Conservation (phyloP, 2,888 invertebrate species). For the Polydrusus pterygomalis region DNA sequence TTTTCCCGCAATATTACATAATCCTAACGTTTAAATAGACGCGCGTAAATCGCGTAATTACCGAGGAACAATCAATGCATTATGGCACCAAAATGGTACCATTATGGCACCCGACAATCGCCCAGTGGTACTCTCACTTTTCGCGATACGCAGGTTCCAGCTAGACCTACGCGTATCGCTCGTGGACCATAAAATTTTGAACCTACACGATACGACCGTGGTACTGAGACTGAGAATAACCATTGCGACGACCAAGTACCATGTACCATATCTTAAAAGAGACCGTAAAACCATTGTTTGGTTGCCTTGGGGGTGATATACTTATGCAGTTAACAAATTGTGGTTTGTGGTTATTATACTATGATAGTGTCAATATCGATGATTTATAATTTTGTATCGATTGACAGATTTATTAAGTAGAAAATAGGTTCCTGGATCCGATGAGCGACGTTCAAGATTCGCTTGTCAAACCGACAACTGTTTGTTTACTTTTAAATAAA, state of each 20-base stretch:
- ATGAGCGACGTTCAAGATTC: too few relatives aligned
- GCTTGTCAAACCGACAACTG: too few relatives aligned
- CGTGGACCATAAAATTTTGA: constrained; percentile 14
- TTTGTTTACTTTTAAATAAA: too few relatives aligned
- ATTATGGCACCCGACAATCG: too few relatives aligned
- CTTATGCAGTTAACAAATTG: not conserved
- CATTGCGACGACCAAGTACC: constrained; percentile 32
- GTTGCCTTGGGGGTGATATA: constrained; percentile 19
- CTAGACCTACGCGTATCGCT: not conserved
- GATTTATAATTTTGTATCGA: not conserved
- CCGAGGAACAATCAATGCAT: constrained; percentile 6
- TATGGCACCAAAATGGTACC: constrained; percentile 11
- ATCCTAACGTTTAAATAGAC: too few relatives aligned
- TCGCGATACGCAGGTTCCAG: constrained; percentile 4
- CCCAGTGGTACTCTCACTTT: constrained; percentile 39
- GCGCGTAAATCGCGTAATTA: not conserved
- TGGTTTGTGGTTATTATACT: not conserved
- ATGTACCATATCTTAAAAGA: constrained; percentile 32
- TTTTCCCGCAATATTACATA: too few relatives aligned
- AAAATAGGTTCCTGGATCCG: too few relatives aligned
- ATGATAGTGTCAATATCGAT: too few relatives aligned
- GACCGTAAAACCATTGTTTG: not conserved
- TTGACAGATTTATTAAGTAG: not conserved
- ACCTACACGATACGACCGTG: constrained; percentile 30
- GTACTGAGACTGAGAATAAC: constrained; percentile 44